Evolutionary conservation across 2,113 vertebrate species (phyloP), one percentile per base, ranked within the genome.

Genomic region (Cricetomys ansorgei): DNA sequence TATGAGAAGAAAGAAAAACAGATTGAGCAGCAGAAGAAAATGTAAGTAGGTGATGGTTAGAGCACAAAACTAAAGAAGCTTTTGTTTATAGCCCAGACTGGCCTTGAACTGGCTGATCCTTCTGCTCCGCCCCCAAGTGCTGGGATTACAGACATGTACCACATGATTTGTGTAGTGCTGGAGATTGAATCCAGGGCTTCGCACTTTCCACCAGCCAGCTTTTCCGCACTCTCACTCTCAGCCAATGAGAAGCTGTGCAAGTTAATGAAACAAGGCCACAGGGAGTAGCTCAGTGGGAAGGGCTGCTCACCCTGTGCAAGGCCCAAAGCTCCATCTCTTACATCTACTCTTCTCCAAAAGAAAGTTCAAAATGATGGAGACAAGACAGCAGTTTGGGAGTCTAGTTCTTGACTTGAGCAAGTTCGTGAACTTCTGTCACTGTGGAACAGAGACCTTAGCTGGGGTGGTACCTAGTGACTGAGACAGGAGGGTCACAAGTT

Each of bases 1-100:
- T 99, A 99, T 57, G 99, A 99, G 98, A 99, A 99, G 98, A 99
- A 99, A 94, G 99, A 99, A 97, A 99, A 99, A 96, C 99, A 99
- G 98, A 99, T 99, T 64, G 99, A 99, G 96, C 99, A 99, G 96
- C 99, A 99, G 95, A 99, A 99, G 98, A 99, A 99, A 98, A 99
- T 99, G 99, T 99, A 98, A 99, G 99, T 98, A 94, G 29, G 5
- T 50, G 21, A 7, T 34, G 50, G 37, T 73, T 23, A 43, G 13
- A 43, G 31, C 59, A 31, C 12, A 62, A 29, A 69, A 27, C 48
- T 79, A 70, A 59, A 59, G 27, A 69, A 16, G 5, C 43, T 37
- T 34, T 2, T 50, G 31, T 7, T 13, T 69, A 13, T 69, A 69
- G 34, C 21, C 21, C 45, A 53, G 7, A 3, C 23, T 55, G 85